Evolutionary conservation across 2,888 invertebrate genomes (phyloP), one percentile per base, ranked within the genome.

Genomic region (Argyresthia albistria): DNA sequence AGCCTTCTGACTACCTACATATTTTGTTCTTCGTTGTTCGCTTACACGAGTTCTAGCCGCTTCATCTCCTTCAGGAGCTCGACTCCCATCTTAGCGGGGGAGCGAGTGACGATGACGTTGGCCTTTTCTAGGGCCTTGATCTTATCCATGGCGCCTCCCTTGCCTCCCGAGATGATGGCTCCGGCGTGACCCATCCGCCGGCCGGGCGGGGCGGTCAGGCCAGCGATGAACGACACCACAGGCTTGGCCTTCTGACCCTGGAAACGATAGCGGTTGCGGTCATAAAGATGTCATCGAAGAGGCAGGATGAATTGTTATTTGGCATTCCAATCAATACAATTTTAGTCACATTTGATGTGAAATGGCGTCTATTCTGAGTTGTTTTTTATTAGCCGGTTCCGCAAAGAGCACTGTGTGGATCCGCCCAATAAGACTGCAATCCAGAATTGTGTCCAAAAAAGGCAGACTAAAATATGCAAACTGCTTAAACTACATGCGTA

Each of bases 151-250:
- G 99, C 99, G 53, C 97, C 98, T 58, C 99, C 99, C 79, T 98
- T 98, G 50, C 99, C 99, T 12, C 99, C 99, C 0, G 98, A 97
- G 73, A 99, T 99, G 68, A 99, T 99, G 60, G 99, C 99, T 61
- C 99, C 99, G 56, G 99, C 99, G 78, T 99, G 99, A 46, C 99
- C 99, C 99, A 99, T 99, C 73, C 99, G 91, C 66, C 99, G 90
- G 53, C 98, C 98, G 46, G 98, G 98, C 14, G 99, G 99, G 11
- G 99, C 99, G 10, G 99, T 98, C 57, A 99, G 80, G 55, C 99
- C 99, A 65, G 99, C 99, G 80, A 99, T 99, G 83, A 99, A 99
- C 8, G 99, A 97, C 2, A 99, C 98, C 42, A 99, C 98, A 46
- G 99, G 99, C 76, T 99, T 99, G 43, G 95, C 94, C 73, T 95